Evolutionary conservation across 2,797 vertebrate species (phyloP).

Genomic region (Anabacerthia variegaticeps): DNA sequence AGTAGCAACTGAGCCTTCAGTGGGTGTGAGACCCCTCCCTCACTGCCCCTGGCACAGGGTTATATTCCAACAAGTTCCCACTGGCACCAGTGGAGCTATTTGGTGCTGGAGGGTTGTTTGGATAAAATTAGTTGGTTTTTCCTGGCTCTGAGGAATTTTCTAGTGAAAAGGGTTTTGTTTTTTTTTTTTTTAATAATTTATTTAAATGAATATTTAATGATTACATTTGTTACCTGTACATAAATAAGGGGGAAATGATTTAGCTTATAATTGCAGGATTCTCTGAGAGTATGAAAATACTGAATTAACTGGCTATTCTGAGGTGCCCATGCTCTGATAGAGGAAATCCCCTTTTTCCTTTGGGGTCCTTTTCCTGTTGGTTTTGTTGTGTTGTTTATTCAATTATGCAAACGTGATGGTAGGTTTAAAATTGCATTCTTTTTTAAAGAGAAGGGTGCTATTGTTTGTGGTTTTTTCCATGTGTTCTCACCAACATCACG

Average conservation of each 20-base stretch:
- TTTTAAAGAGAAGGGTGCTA: background rate
- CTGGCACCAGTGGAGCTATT: background rate
- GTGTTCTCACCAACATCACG: background rate
- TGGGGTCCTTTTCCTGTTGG: background rate
- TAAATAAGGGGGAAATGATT: background rate
- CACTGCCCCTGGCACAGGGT: background rate
- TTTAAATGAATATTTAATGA: background rate
- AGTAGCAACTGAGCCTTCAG: background rate
- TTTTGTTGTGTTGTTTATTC: background rate
- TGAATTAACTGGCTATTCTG: background rate
- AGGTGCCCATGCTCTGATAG: background rate
- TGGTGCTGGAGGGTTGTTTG: background rate
- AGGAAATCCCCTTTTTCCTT: background rate
- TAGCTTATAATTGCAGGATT: background rate
- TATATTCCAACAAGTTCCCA: background rate
- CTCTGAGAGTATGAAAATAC: background rate
- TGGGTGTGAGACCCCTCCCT: background rate
- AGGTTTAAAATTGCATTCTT: background rate
- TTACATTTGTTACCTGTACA: background rate
- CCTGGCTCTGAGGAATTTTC: background rate
- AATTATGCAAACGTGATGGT: background rate
- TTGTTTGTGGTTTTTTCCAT: background rate
- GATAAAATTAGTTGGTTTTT: background rate
- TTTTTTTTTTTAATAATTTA: background rate
- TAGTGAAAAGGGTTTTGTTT: background rate